Percentiles rank a stretch among this genome's conserved stretches.
phyloP scores from a whole-genome alignment of 2,888 invertebrate species.

The Eupithecia subumbrata region DNA sequence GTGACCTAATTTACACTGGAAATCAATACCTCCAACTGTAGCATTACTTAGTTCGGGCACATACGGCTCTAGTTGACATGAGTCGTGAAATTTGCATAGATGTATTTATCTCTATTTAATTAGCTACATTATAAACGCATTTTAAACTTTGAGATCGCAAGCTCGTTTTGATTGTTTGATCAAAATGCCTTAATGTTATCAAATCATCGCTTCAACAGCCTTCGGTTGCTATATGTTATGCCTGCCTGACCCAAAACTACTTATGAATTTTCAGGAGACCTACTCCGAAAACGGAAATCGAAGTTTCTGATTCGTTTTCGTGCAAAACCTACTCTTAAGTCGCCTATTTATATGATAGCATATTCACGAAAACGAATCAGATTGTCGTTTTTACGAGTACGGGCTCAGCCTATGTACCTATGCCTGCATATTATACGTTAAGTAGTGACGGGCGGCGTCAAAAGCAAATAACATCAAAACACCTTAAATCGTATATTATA shows the following conservation, averaged over 20 bases:
- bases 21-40: conserved; percentile 49
- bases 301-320: no score
- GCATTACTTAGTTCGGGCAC: conserved; percentile 36
- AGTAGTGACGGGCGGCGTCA: background rate
- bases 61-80: conserved; percentile 26
- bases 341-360: background rate
- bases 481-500: background rate
- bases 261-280: background rate
- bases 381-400: background rate
- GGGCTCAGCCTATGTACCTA: background rate
- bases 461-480: background rate
- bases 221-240: background rate
- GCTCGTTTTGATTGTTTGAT: background rate
- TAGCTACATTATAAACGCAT: background rate
- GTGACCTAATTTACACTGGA: conserved; percentile 52
- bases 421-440: background rate
- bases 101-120: background rate
- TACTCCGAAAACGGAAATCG: no score
- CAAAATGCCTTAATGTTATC: background rate
- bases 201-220: background rate
- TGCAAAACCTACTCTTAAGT: no score
- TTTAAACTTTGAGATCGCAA: background rate
- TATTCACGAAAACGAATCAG: background rate
- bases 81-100: background rate
- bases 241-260: background rate